Evolutionary conservation across 2,888 invertebrate species (phyloP), one percentile per base, ranked within the genome.

Genomic region (Torymus auratus): DNA sequence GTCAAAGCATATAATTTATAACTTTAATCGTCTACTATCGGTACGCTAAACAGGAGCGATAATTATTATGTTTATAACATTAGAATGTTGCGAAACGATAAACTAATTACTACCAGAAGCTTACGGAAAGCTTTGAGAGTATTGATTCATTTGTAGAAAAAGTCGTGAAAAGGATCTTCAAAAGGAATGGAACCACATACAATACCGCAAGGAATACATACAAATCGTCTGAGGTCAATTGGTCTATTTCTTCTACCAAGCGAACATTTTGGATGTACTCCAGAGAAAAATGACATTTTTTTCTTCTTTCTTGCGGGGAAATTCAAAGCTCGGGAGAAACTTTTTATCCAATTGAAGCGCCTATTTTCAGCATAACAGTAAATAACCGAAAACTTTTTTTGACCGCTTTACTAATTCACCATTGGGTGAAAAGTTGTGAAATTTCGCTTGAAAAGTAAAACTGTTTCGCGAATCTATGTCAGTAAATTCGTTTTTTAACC

Each of bases 241-340:
- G 72, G 78, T 14, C 67, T 11, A 61, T 78, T 77, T 68, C 72
- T 78, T 72, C 67, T 60, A 23, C 53, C 58, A 28, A 56, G 58
- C 23, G 52, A 72, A 61, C 28, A 72, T 78, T 78, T 78, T 78
- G 78, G 78, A 78, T 64, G 78, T n/a, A 41, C 50, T 78, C 78
- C 78, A 78, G 72, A 61, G 17, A 53, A 61, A 72, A 41, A 55
- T 14, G 70, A 65, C 65, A 52, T 20, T 65, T 78, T 77, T 78
- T 71, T 15, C 28, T 61, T 74, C 58, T 17, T 77, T 11, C 62
- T 58, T 17, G 58, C 14, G 12, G 20, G 3, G 15, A 55, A 15
- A 58, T 20, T 73, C 52, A 15, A 53, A 53, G 68, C 70, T 56
- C 20, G 58, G 69, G 50, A 56, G 64, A 77, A 77, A 71, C 23